These are phyloP conservation scores for Anthopleura xanthogrammica DNA, from an alignment of 92 coral and sea anemone species.

Conservation along the genomic window DNA sequence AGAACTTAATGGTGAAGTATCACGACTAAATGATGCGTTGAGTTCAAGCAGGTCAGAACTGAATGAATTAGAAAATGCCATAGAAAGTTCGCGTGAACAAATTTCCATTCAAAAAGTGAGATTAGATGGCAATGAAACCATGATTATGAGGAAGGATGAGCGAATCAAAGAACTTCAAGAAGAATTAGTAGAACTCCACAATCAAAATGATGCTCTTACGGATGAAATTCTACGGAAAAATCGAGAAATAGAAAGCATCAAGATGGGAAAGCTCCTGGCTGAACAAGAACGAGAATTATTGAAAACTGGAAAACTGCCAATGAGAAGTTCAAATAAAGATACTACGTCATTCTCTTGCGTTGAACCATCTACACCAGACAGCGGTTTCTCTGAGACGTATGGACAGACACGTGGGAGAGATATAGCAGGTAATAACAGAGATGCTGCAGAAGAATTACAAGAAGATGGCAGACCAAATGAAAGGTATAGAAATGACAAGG, in stretches of 20 bases:
- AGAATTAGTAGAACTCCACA: conserved; percentile 62
- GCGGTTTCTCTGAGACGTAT: conserved; percentile 71
- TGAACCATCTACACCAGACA: conserved; percentile 77
- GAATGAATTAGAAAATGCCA: conserved; percentile 50
- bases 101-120: conserved; percentile 62
- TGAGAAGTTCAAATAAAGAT: conserved; percentile 34
- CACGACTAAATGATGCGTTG: conserved; percentile 37
- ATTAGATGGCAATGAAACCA: conserved; percentile 60
- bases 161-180: conserved; percentile 72
- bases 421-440: neutral
- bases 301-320: conserved; percentile 53
- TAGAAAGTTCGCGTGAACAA: conserved; percentile 64
- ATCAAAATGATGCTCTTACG: conserved; percentile 69
- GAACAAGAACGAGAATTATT: conserved; percentile 68
- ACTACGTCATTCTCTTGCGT: conserved; percentile 7
- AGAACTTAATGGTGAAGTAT: conserved; percentile 42
- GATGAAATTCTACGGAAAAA: conserved; percentile 64
- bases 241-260: conserved; percentile 61
- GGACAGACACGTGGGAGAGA: conserved; percentile 31
- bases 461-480: neutral
- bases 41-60: conserved; percentile 47
- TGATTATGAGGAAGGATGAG: conserved; percentile 68
- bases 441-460: conserved; percentile 6
- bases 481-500: neutral
- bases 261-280: conserved; percentile 52